Conservation (phyloP, 2,888 invertebrate genomes). For the Synanthedon andrenaeformis region DNA sequence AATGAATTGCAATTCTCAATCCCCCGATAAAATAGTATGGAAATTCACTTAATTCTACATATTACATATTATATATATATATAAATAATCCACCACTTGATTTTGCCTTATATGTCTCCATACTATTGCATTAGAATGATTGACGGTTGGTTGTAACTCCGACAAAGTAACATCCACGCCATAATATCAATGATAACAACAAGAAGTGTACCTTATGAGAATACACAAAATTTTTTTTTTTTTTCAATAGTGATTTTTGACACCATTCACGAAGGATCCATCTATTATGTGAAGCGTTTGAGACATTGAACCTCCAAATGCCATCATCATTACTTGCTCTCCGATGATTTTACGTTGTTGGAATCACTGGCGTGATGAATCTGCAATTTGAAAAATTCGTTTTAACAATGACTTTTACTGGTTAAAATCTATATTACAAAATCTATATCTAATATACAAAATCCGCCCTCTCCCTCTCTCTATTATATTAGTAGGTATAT, state of each 20-base stretch:
- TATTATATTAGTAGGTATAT: too few relatives aligned
- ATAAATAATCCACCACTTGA: not conserved
- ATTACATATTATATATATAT: too few relatives aligned
- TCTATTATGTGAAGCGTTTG: too few relatives aligned
- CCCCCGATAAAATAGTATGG: not conserved
- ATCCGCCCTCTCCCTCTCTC: too few relatives aligned
- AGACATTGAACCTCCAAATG: too few relatives aligned
- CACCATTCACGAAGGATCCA: too few relatives aligned
- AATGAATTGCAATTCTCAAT: conserved; percentile 1
- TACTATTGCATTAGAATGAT: too few relatives aligned
- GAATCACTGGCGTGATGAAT: conserved; percentile 28
- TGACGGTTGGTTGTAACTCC: too few relatives aligned
- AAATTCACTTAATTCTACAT: not conserved
- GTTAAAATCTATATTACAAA: not conserved
- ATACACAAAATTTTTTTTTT: not conserved
- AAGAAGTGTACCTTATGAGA: not conserved
- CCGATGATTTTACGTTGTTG: conserved; percentile 9
- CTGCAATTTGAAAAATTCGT: conserved; percentile 20
- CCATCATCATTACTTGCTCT: conserved; percentile 11
- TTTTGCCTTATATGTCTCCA: not conserved
- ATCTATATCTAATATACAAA: too few relatives aligned
- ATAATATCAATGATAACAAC: not conserved
- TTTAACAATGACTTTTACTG: not conserved
- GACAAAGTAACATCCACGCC: not conserved
- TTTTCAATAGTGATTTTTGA: too few relatives aligned